Conservation (phyloP, 1,140 invertebrate species). For the Lepidurus couesii region DNA sequence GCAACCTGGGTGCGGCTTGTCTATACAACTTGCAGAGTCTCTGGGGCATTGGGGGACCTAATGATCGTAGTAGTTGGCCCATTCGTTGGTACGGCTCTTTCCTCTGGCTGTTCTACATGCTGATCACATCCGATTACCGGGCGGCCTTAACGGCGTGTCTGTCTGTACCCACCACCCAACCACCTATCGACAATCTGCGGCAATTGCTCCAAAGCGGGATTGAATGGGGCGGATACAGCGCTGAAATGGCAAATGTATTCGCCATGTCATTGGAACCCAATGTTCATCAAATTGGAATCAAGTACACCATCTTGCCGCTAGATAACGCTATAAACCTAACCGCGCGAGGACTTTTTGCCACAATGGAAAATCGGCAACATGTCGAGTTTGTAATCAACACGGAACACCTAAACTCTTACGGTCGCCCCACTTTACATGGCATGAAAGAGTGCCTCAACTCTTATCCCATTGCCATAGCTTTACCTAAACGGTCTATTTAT, state of each 20-base stretch:
- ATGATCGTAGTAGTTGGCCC: conserved; percentile 23
- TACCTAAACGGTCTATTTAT: neutral
- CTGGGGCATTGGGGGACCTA: conserved; percentile 7
- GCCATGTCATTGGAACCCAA: neutral
- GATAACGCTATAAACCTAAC: neutral
- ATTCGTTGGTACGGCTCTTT: neutral
- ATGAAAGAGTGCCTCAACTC: neutral
- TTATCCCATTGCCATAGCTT: neutral
- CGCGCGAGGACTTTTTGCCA: conserved; percentile 1
- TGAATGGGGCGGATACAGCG: neutral
- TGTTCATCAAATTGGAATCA: neutral
- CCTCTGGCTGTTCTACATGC: conserved; percentile 11
- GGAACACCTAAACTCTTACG: neutral
- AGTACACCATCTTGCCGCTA: neutral
- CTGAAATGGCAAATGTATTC: neutral
- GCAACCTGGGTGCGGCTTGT: conserved; percentile 30
- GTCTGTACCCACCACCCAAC: conserved; percentile 23
- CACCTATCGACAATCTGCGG: conserved; percentile 17
- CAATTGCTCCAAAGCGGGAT: conserved; percentile 14
- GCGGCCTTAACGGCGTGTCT: conserved; percentile 16
- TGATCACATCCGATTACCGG: conserved; percentile 26
- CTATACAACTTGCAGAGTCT: conserved; percentile 36
- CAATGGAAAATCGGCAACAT: neutral
- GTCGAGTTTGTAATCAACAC: neutral
- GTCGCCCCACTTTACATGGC: neutral